Evolutionary conservation across 2,888 invertebrate species (phyloP).

Genomic region (Harmothoe impar): DNA sequence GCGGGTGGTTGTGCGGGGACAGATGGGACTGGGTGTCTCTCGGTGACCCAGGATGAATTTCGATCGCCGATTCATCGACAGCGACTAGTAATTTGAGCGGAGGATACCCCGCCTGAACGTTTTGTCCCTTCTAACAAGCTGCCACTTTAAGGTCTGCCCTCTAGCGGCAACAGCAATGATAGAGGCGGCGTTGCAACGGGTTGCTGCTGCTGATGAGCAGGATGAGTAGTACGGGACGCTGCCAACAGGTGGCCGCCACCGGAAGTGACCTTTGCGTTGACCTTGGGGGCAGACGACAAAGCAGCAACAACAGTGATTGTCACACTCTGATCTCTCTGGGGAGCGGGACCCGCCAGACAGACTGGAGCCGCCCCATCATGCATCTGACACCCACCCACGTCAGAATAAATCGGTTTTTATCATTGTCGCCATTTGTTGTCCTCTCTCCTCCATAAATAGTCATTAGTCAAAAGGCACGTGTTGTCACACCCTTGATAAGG

Average conservation of each 20-base stretch:
- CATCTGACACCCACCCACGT: conserved; percentile 4
- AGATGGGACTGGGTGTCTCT: conserved; percentile 8
- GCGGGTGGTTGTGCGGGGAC: conserved; percentile 8
- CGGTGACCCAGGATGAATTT: conserved; percentile 12
- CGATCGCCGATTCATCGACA: conserved; percentile 15
- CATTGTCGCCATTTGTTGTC: not conserved
- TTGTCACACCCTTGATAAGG: not conserved
- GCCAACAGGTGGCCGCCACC: conserved; percentile 36
- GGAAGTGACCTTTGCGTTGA: conserved; percentile 26
- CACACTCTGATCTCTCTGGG: conserved; percentile 22
- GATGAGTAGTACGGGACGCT: conserved; percentile 21
- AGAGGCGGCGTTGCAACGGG: not conserved
- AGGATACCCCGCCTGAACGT: not conserved
- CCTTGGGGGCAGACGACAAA: conserved; percentile 5
- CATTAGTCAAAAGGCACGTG: not conserved
- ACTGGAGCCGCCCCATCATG: not conserved
- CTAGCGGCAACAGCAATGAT: not conserved
- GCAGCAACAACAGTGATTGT: not conserved
- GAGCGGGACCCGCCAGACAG: not conserved
- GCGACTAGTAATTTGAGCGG: conserved; percentile 21
- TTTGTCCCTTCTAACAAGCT: conserved; percentile 34
- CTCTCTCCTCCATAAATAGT: not conserved
- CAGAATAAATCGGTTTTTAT: not conserved
- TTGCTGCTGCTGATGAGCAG: not conserved
- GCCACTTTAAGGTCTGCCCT: conserved; percentile 35